Conservation (phyloP, 2,888 invertebrate genomes). For the Polymixis lichenea region DNA sequence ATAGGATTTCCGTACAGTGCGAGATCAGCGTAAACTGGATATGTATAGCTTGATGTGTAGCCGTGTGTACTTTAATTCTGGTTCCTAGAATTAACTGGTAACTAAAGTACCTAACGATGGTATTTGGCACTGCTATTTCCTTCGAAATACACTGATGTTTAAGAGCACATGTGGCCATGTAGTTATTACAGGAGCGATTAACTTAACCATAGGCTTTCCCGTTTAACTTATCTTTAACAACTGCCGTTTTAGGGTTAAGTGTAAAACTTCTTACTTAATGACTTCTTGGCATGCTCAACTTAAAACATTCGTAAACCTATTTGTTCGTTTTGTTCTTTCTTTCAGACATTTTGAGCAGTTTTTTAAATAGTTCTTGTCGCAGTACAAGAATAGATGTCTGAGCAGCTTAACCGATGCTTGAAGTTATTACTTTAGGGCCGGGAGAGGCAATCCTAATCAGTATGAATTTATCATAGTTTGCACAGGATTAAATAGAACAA, state of each 20-base stretch:
- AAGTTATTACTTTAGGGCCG: not conserved
- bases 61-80: conserved; percentile 15
- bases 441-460: not conserved
- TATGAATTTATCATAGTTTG: not conserved
- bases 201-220: conserved; percentile 50
- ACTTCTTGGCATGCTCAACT: conserved; percentile 33
- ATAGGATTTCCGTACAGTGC: too few species aligned
- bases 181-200: conserved; percentile 53
- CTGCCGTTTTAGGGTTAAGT: conserved; percentile 51
- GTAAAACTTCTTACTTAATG: conserved; percentile 48
- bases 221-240: conserved; percentile 51
- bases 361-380: not conserved
- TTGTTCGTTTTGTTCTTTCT: not conserved
- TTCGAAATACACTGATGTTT: conserved; percentile 28
- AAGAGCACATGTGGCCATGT: conserved; percentile 29
- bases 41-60: too few species aligned
- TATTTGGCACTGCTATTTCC: conserved; percentile 43
- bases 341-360: not conserved
- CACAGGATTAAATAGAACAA: not conserved
- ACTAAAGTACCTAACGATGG: conserved; percentile 3
- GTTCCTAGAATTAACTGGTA: conserved; percentile 19
- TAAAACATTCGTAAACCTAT: conserved; percentile 1
- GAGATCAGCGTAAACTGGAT: too few species aligned
- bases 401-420: not conserved
- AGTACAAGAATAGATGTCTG: not conserved